Evolutionary conservation across 53 echinoderm and acorn worm genomes (phyloP), one percentile per base, ranked within the genome.

Genomic region (Echinarachnius parma): DNA sequence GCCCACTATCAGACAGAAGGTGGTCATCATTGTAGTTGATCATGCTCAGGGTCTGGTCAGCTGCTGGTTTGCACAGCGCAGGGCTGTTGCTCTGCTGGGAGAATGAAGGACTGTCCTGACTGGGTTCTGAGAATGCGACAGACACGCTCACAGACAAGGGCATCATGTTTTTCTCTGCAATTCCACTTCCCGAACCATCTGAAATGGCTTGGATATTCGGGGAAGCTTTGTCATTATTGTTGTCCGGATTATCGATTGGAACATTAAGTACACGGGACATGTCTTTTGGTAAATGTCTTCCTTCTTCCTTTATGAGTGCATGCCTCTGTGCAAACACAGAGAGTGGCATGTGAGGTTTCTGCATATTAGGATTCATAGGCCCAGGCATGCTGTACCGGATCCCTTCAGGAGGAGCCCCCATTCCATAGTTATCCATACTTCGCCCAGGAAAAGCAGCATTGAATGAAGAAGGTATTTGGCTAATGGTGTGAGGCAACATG

Each of bases 1-100:
- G 67, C 19, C 98, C 98, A 31, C 83, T 80, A 20, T 88, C 98
- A 39, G 87, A 91, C 9, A 98, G 77, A 8, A 92, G 81, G 52
- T 93, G 93, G 53, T 93, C 93, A 1, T 98, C 98, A 67, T 85
- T 85, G 68, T 98, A 92, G 71, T 83, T 84, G 71, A 90, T 89
- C 76, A 80, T 80, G 36, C 91, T 92, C 62, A 98, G 77, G 75
- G 88, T 92, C 66, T 98, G 98, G 65, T 98, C 98, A 25, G 88
- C 87, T 26, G 88, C 75, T 23, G 91, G 83, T 74, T 88, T 82
- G 21, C 84, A 80, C 34, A 98, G 78, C 15, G 98, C 87, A 2
- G 98, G 98, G 64, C 91, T 98, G 66, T 87, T 92, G 59, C 98
- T 92, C 64, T 92, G 85, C 20, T 83, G 87, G 26, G 91, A 88